Conservation (phyloP, 2,113 vertebrate genomes). For the Patagioenas fasciata region DNA sequence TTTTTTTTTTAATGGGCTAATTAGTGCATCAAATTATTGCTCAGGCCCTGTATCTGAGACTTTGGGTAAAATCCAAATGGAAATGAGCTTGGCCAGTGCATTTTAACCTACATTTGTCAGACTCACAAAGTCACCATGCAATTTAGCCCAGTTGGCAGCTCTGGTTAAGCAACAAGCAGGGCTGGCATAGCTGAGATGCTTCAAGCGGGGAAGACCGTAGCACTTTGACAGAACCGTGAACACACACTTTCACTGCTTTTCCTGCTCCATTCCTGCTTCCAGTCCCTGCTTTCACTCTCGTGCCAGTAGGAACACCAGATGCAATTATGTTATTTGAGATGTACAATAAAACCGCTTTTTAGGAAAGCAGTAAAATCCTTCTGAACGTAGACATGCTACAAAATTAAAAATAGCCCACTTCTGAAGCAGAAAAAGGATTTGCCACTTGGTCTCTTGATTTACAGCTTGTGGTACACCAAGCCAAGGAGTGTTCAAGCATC, state of each 20-base stretch:
- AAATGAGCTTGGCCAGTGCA: conserved; percentile 46
- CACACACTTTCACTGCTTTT: rapidly evolving
- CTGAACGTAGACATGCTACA: neutral
- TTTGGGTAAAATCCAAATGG: conserved; percentile 65
- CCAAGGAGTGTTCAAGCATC: rapidly evolving
- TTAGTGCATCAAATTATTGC: conserved; percentile 53
- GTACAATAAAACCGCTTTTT: neutral
- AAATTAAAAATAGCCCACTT: neutral
- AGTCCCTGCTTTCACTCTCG: neutral
- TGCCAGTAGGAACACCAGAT: neutral
- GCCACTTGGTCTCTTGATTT: rapidly evolving
- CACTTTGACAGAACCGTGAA: neutral
- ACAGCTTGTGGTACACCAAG: neutral
- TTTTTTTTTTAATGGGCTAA: neutral
- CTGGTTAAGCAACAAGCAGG: neutral
- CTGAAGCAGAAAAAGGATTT: neutral
- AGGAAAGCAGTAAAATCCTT: neutral
- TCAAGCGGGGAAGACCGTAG: neutral
- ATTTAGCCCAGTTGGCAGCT: conserved; percentile 65
- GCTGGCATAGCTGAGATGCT: conserved; percentile 45
- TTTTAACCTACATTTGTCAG: conserved; percentile 66
- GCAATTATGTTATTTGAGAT: neutral
- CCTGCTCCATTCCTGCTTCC: rapidly evolving
- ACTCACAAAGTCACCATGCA: conserved; percentile 13
- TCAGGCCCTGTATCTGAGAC: conserved; percentile 20